Conservation (phyloP, 1,140 invertebrate genomes). For the Drosophila simulans region DNA sequence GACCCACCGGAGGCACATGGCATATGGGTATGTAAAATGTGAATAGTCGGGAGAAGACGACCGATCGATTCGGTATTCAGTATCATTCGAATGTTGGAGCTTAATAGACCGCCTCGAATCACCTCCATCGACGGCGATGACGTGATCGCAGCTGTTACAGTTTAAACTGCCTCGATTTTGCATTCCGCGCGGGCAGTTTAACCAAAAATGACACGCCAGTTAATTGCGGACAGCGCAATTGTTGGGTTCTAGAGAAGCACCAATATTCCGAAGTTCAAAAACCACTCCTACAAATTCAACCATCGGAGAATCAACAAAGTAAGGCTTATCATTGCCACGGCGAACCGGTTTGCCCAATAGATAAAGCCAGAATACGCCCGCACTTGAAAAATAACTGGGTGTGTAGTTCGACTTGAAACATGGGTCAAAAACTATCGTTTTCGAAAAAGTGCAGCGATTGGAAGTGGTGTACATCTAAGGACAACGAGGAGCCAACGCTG, state of each 20-base stretch:
- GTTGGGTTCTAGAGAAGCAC: constrained; percentile 13
- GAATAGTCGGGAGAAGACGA: constrained; percentile 19
- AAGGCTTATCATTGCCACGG: constrained; percentile 32
- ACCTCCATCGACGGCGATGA: constrained; percentile 25
- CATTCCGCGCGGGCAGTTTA: constrained; percentile 17
- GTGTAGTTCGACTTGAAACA: constrained; percentile 5
- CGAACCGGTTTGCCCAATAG: constrained; percentile 37
- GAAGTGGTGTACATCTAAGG: constrained; percentile 1
- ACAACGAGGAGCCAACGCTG: constrained; percentile 16
- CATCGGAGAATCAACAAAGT: constrained; percentile 25
- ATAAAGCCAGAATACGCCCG: constrained; percentile 14
- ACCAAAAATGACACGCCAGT: constrained; percentile 19
- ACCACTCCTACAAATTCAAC: constrained; percentile 29
- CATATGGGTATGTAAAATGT: constrained; percentile 31
- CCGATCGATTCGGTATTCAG: constrained; percentile 22
- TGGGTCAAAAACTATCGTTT: constrained; percentile 33
- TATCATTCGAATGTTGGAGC: constrained; percentile 30
- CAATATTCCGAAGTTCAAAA: constrained; percentile 22
- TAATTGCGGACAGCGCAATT: constrained; percentile 19
- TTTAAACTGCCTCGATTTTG: constrained; percentile 27
- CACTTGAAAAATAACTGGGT: not conserved
- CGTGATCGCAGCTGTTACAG: constrained; percentile 42
- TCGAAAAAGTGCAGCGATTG: constrained; percentile 21
- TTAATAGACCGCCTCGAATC: constrained; percentile 15
- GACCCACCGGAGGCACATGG: constrained; percentile 13